Evolutionary conservation across 2,888 invertebrate genomes (phyloP).

Genomic region (Aphidoletes aphidimyza): DNA sequence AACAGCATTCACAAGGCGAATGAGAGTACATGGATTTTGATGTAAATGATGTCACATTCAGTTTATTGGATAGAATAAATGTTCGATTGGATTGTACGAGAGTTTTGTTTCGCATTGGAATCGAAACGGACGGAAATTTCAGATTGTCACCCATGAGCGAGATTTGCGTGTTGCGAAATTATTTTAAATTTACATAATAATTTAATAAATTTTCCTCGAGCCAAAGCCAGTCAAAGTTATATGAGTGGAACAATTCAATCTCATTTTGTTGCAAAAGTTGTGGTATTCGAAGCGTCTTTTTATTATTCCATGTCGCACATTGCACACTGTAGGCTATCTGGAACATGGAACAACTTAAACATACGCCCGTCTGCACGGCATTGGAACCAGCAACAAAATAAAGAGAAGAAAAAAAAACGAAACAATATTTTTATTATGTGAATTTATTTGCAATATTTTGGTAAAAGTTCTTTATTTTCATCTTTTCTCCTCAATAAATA

Average conservation of each 20-base stretch:
- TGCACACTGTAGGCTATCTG: constrained; percentile 4
- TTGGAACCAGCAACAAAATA: too few species aligned
- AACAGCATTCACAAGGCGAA: neutral
- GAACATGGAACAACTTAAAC: neutral
- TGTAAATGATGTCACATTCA: constrained; percentile 18
- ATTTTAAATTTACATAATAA: constrained; percentile 52
- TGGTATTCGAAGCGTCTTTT: constrained; percentile 5
- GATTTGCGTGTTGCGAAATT: neutral
- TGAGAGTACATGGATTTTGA: neutral
- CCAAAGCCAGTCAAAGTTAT: neutral
- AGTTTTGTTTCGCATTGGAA: neutral
- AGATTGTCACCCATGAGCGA: constrained; percentile 8
- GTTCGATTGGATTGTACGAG: neutral
- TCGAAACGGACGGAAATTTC: neutral
- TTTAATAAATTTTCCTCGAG: constrained; percentile 28
- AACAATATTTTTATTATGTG: neutral
- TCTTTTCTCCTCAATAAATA: neutral
- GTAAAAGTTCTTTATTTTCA: constrained; percentile 2
- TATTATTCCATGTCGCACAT: constrained; percentile 15
- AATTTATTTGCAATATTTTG: constrained; percentile 13
- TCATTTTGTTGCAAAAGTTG: neutral
- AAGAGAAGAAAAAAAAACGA: neutral
- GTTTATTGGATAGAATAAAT: neutral
- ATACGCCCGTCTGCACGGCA: too few species aligned
- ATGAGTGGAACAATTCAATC: constrained; percentile 38